Evolutionary conservation across 1,140 invertebrate species (phyloP), one percentile per base, ranked within the genome.

Genomic region (Lasaia peninsularis): DNA sequence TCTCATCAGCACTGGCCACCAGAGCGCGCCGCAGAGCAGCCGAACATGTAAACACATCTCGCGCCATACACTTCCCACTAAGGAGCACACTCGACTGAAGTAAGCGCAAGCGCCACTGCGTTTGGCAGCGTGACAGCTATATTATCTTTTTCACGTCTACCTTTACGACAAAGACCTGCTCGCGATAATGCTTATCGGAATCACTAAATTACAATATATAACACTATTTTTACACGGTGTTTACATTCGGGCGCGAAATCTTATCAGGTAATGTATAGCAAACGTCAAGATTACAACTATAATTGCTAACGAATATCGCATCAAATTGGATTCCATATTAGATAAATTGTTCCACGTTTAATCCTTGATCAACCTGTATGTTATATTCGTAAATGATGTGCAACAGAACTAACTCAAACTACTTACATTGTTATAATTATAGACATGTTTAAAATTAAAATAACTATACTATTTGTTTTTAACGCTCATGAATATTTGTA

Each of bases 21-120:
- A 88, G 35, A 88, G 79, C 64, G 83, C 86, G 56, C 73, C 86
- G 77, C 83, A 86, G 60, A 88, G 74, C 67, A 88, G 77, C 59
- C 83, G 83, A 63, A 86, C 72, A 74, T 86, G 81, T 58, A 86
- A 81, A 78, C 83, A 86, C 83, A 88, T 88, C 73, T 75, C 78
- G 72, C 78, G 79, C 82, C 80, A 83, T 80, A 83, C 85, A 85
- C 85, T 77, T 78, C 79, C 75, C 74, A 53, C 83, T 84, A 80
- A 84, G 79, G 80, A 81, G 71, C 79, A 67, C 76, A 77, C 75
- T 78, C 73, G 73, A 86, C 86, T 86, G 85, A 88, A 81, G 70
- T 78, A 69, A 71, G 58, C 68, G 75, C 78, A 76, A 73, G 63
- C 80, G 80, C 78, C 73, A 61, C 71, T 67, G 70, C 69, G 66